Base-by-base conservation (phyloP, 2,888 invertebrate genomes). In the Thereva unica region DNA sequence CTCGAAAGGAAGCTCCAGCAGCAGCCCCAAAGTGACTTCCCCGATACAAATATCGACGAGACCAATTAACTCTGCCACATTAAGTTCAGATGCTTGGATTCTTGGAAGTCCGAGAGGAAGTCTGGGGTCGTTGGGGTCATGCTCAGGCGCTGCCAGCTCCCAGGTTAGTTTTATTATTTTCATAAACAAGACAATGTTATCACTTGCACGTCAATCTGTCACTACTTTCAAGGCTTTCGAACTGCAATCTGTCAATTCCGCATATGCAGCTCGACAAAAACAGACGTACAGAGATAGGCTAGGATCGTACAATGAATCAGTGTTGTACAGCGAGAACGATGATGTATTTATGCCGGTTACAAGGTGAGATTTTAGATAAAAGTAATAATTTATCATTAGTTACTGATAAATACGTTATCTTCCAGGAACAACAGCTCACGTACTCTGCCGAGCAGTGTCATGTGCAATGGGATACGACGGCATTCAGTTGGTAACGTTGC, bases 401-500 rank as follows among this genome's bases (percentile, higher is more conserved):
- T n/a, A 57, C 42, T 9, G 23, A 1, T 49, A 23, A n/a, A 10
- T 2, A 12, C 38, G 6, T 35, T 38, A 7, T 61, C 34, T 40
- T 49, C 3, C 53, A 69, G 69, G 44, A 64, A 52, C 55, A 54
- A 50, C 45, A 63, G 56, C 38, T 56, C 68, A 47, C 54, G 66
- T 50, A 69, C 69, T 12, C 50, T 68, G 52, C 70, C 70, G 40
- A 40, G 4, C 8, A 50, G 23, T 23, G 23, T 23, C 2, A 23
- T 54, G 41, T 76, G 76, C 49, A 78, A 79, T 74, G 78, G 79
- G 52, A 78, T 73, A 57, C 76, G 80, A 52, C 75, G 80, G 55
- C 81, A 80, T 73, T 80, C 80, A 10, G 76, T 78, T 71, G 78
- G 80, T 56, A 80, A 80, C 72, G 80, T 80, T 76, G 69, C 71